Evolutionary conservation across 2,888 invertebrate genomes (phyloP).

Genomic region (Caenorhabditis sp.): DNA sequence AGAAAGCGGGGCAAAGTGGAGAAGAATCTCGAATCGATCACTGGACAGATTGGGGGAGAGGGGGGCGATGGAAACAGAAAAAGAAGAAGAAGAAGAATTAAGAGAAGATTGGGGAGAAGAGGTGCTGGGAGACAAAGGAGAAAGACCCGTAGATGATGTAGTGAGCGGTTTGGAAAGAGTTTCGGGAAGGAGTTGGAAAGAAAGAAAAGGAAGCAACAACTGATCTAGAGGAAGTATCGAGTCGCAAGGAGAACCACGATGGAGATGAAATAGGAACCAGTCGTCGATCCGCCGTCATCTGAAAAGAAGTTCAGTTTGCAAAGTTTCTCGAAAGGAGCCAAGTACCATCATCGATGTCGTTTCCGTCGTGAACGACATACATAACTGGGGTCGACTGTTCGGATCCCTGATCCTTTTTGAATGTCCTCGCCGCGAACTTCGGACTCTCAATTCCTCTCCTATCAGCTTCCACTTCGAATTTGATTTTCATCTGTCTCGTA

Average conservation of each 20-base stretch:
- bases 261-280: conserved; percentile 37
- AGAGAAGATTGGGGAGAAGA: conserved; percentile 40
- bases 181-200: conserved; percentile 15
- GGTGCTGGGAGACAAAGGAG: conserved; percentile 19
- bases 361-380: conserved; percentile 76
- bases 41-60: conserved; percentile 39
- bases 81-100: conserved; percentile 14
- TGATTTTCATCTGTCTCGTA: conserved; percentile 80
- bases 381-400: conserved; percentile 72
- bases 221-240: conserved; percentile 63
- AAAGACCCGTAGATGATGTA: conserved; percentile 43
- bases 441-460: conserved; percentile 57
- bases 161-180: conserved; percentile 55
- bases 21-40: conserved; percentile 44
- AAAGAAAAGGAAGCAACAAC: not conserved
- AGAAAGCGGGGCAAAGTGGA: conserved; percentile 35
- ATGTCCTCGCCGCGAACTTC: conserved; percentile 72
- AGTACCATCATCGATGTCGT: conserved; percentile 63
- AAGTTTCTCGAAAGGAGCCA: too few species aligned
- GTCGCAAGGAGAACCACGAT: conserved; percentile 69
- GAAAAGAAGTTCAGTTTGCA: too few species aligned
- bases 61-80: too few species aligned
- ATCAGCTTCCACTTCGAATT: conserved; percentile 77
- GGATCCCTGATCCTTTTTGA: conserved; percentile 55
- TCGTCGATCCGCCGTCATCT: conserved; percentile 58